These are phyloP conservation scores for Hycleus phaleratus DNA, from an alignment of 1,140 invertebrate species.

Conservation along the genomic window DNA sequence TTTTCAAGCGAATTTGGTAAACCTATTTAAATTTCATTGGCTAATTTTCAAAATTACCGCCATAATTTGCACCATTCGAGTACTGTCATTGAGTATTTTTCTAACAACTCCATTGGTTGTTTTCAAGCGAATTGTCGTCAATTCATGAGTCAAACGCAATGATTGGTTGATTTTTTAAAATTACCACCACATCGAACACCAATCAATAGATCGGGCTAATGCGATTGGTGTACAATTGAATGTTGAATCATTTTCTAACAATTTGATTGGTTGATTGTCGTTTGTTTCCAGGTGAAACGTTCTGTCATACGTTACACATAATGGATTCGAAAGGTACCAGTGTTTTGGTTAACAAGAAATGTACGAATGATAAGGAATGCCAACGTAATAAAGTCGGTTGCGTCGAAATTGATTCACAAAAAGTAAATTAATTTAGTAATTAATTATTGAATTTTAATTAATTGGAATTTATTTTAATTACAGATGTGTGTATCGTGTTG, in stretches of 20 bases:
- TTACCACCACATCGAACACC: too few relatives aligned
- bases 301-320: slow-evolving; percentile 58
- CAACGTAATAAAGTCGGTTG: slow-evolving; percentile 54
- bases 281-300: slow-evolving; percentile 45
- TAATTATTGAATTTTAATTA: background rate
- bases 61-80: too few relatives aligned
- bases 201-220: too few relatives aligned
- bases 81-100: too few relatives aligned
- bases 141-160: too few relatives aligned
- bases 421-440: slow-evolving; percentile 41
- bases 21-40: slow-evolving; percentile 27
- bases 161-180: too few relatives aligned
- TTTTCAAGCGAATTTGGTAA: slow-evolving; percentile 42
- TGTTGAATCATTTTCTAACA: too few relatives aligned
- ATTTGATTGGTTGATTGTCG: background rate
- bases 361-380: slow-evolving; percentile 52
- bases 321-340: slow-evolving; percentile 56
- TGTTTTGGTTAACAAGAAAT: slow-evolving; percentile 59
- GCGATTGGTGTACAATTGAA: too few relatives aligned
- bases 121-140: too few relatives aligned
- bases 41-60: too few relatives aligned
- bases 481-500: slow-evolving; percentile 60
- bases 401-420: slow-evolving; percentile 55
- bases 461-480: slow-evolving; percentile 33
- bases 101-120: too few relatives aligned